Conservation (phyloP, 1,140 invertebrate species). For the Ceratosolen fusciceps region DNA sequence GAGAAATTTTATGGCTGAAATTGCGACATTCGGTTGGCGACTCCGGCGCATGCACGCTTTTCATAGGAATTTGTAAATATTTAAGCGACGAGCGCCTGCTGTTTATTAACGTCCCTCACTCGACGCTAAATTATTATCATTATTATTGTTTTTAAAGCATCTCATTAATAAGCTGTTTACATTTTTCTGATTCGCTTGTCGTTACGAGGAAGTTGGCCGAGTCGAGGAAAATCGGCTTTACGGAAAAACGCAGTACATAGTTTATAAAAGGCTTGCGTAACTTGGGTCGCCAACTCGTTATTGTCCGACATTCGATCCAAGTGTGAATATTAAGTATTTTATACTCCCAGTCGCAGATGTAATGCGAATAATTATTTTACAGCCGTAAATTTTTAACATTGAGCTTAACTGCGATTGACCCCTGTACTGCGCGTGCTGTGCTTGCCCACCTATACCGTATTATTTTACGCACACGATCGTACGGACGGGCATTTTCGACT, state of each 20-base stretch:
- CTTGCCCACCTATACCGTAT: too few relatives aligned
- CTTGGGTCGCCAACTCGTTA: not conserved
- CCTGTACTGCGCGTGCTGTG: too few relatives aligned
- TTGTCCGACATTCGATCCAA: too few relatives aligned
- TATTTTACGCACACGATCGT: too few relatives aligned
- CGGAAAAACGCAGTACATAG: too few relatives aligned
- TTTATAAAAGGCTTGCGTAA: not conserved
- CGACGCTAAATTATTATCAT: not conserved
- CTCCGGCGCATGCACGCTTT: not conserved
- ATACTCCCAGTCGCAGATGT: not conserved
- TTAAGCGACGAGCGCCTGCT: not conserved
- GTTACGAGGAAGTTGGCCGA: not conserved
- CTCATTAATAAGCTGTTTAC: not conserved
- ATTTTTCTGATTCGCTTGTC: not conserved
- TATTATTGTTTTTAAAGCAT: not conserved
- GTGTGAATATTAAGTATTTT: not conserved
- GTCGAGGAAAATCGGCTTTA: not conserved
- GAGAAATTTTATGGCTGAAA: constrained; percentile 7
- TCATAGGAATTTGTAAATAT: not conserved
- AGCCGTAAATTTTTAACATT: not conserved
- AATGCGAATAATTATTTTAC: not conserved
- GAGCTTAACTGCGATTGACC: too few relatives aligned
- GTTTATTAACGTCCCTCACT: not conserved
- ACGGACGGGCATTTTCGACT: not conserved
- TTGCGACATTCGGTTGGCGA: not conserved